Evolutionary conservation across 2,888 invertebrate genomes (phyloP), one percentile per base, ranked within the genome.

Genomic region (Tetramorium bicarinatum): DNA sequence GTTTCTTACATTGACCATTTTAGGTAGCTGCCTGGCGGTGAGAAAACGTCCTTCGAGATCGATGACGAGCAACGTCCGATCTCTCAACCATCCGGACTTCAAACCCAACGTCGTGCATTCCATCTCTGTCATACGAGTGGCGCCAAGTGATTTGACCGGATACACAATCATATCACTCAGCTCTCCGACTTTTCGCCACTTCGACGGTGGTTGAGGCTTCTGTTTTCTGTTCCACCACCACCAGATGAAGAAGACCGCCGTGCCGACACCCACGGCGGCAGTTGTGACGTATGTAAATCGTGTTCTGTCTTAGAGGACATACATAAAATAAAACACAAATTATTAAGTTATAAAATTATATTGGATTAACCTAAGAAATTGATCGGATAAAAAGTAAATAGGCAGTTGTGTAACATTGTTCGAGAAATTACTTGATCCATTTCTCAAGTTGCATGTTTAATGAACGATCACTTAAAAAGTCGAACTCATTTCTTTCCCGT

Each of bases 61-160:
- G 25, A 96, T 95, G 15, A 97, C 95, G 96, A 96, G 96, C 61
- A 97, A 93, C 0, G 95, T 94, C 88, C 97, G 96, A 91, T 96
- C 96, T 49, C 96, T 94, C 13, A 96, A 91, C 95, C 96, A 95
- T 4, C 95, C 96, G 72, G 95, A 95, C 89, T 95, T 95, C 34
- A 96, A 91, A 0, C 97, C 97, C 29, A 97, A 90, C n/a, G 92
- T 88, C 0, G 96, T 95, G 90, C 96, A 96, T 88, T 96, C 96
- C 85, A 96, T 95, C n/a, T 94, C 93, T 54, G 94, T 95, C 83
- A 96, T 84, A 2, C 95, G 91, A 38, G 96, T 91, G 0, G 95
- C 93, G 0, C 95, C 96, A 80, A 96, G 96, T 0, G 97, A 96
- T 92, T 97, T 97, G 18, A 97, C 95, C 0, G 97, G 97, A 89